Evolutionary conservation across 2,113 vertebrate genomes (phyloP), one percentile per base, ranked within the genome.

Genomic region (Castor canadensis): DNA sequence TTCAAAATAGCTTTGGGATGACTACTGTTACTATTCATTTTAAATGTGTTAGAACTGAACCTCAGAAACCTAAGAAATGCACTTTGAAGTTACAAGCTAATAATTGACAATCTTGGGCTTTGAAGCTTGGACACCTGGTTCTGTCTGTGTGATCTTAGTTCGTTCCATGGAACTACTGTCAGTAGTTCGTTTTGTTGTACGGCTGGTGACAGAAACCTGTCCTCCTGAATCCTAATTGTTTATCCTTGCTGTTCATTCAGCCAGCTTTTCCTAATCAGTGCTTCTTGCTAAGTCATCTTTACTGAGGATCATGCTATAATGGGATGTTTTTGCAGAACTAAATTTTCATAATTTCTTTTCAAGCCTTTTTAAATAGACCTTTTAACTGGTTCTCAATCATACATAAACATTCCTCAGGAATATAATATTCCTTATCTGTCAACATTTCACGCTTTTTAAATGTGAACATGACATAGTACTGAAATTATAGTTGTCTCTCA

Each of bases 1-100:
- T 45, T 96, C 26, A 89, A 12, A 95, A 96, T 91, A 94, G 86
- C 67, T 87, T 52, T 89, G 60, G 40, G 28, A 40, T 93, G 69
- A 20, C 62, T 77, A 43, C 73, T 93, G 0, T 89, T 83, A 54
- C 45, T 73, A 67, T 19, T 75, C 35, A 62, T 87, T 82, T 92
- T 94, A 88, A 87, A 89, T 38, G 49, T 45, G 20, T 69, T 71
- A 32, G 38, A 94, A 83, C 58, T 38, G 58, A 93, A 95, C n/a
- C 13, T 66, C 47, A 26, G 45, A 82, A 56, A 92, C 49, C 19
- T 86, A 52, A 75, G 80, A 95, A 89, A 60, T 83, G 47, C 19
- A 89, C 28, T 80, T 91, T 85, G 69, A 93, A 89, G 56, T 89
- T 10, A 6, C 24, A 64, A 85, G 40, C 67, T 73, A 73, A 2